These are phyloP conservation scores for Epinephelus cyanopodus DNA, from an alignment of 2,113 vertebrate genomes.

Conservation along the genomic window DNA sequence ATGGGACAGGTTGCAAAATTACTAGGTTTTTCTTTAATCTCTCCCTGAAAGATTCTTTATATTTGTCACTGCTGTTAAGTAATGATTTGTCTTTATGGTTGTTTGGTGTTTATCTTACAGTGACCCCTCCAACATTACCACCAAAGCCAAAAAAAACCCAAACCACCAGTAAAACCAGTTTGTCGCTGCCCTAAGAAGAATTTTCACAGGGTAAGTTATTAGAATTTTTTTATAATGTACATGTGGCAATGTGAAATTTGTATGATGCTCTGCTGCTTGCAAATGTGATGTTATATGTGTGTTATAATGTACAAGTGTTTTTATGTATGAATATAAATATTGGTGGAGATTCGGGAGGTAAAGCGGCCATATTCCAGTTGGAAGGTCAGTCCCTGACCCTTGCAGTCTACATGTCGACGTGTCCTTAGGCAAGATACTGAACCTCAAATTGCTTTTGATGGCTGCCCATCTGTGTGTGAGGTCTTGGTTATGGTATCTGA, in stretches of 20 bases:
- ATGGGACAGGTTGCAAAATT: neutral
- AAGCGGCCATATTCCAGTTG: too few species aligned
- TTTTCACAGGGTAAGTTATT: constrained; percentile 33
- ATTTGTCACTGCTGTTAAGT: neutral
- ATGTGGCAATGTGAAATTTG: neutral
- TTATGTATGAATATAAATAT: rapidly evolving
- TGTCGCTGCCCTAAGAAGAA: constrained; percentile 36
- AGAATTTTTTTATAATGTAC: too few species aligned
- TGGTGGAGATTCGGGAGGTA: too few species aligned
- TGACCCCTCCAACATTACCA: constrained; percentile 33
- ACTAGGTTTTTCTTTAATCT: neutral
- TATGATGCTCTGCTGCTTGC: neutral
- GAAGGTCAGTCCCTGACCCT: too few species aligned
- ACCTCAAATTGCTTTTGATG: too few species aligned
- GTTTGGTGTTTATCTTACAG: constrained; percentile 50
- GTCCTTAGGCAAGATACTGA: too few species aligned
- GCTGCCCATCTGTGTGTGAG: too few species aligned
- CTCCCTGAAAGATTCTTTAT: neutral
- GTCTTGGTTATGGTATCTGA: too few species aligned
- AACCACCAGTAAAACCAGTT: neutral
- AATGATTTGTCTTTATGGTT: neutral
- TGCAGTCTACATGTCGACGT: too few species aligned
- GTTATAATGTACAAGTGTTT: neutral
- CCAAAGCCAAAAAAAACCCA: neutral
- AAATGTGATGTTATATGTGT: neutral